Evolutionary conservation across 1,140 invertebrate species (phyloP).

Genomic region (Saccostrea echinata): DNA sequence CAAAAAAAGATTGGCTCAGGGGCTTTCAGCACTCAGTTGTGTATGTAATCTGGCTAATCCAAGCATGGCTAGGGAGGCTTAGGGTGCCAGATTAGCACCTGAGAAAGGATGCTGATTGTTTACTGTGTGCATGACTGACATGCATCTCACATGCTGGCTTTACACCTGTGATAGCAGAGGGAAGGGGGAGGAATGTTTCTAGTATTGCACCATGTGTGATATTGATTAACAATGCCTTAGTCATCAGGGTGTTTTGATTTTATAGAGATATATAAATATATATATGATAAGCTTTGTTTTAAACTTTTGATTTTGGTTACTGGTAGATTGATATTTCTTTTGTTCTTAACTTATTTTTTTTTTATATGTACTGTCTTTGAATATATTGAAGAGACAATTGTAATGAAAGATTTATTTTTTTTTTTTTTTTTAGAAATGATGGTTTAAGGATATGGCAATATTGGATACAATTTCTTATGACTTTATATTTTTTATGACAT

Average conservation of each 20-base stretch:
- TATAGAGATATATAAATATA: neutral
- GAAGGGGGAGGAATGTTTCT: neutral
- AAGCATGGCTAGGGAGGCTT: neutral
- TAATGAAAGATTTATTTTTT: too few relatives aligned
- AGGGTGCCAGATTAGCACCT: slow-evolving; percentile 28
- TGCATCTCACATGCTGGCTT: slow-evolving; percentile 13
- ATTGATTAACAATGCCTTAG: neutral
- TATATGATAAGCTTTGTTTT: neutral
- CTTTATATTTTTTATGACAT: too few relatives aligned
- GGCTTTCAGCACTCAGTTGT: slow-evolving; percentile 15
- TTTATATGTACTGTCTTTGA: too few relatives aligned
- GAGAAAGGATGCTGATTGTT: neutral
- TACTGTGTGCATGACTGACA: slow-evolving; percentile 33
- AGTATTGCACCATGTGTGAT: slow-evolving; percentile 8
- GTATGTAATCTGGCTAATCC: slow-evolving; percentile 30
- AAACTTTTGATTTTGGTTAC: neutral
- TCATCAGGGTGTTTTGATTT: too few relatives aligned
- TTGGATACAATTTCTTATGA: too few relatives aligned
- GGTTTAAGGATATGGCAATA: too few relatives aligned
- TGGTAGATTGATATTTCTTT: neutral
- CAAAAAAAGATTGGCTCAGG: neutral
- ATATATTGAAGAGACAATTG: too few relatives aligned
- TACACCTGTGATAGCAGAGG: slow-evolving; percentile 6
- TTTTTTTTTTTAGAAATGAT: too few relatives aligned
- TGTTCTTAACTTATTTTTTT: too few relatives aligned